A percentile compares a stretch with the other conserved stretches of the same genome.
Evolutionary conservation across 2,113 vertebrate species (phyloP).

Genomic region (Spheniscus mendiculus): DNA sequence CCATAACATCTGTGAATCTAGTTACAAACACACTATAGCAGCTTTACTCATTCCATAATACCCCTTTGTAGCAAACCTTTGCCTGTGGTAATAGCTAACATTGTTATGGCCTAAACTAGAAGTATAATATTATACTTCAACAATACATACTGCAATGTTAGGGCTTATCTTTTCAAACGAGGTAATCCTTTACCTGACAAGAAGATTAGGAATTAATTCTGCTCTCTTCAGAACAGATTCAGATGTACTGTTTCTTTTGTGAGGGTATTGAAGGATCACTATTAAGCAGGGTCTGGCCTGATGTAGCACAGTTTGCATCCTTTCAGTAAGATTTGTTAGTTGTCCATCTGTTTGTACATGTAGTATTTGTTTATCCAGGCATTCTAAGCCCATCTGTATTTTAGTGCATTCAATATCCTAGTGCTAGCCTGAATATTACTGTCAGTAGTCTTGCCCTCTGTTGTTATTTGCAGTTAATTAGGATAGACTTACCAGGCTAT

Average conservation of each 20-base stretch:
- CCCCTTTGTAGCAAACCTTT: neutral
- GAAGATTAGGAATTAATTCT: neutral
- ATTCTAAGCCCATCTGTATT: constrained; percentile 27
- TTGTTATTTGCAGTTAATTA: constrained; percentile 60
- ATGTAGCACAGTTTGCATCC: neutral
- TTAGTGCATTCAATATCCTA: neutral
- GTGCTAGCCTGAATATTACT: neutral
- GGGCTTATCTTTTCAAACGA: constrained; percentile 31
- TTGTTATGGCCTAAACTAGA: neutral
- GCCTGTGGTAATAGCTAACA: neutral
- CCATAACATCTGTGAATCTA: neutral
- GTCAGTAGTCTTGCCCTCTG: neutral
- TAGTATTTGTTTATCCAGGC: neutral
- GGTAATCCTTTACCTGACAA: neutral
- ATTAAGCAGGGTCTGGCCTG: neutral
- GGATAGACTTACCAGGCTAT: neutral
- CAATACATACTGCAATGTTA: neutral
- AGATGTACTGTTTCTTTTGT: constrained; percentile 4
- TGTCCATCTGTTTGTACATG: constrained; percentile 29
- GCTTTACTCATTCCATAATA: neutral
- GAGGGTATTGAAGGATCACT: neutral
- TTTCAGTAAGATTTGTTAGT: constrained; percentile 22
- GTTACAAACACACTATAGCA: neutral
- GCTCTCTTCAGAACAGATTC: neutral
- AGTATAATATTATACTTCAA: neutral